Conservation (phyloP, 2,113 vertebrate genomes). For the Aptenodytes forsteri region DNA sequence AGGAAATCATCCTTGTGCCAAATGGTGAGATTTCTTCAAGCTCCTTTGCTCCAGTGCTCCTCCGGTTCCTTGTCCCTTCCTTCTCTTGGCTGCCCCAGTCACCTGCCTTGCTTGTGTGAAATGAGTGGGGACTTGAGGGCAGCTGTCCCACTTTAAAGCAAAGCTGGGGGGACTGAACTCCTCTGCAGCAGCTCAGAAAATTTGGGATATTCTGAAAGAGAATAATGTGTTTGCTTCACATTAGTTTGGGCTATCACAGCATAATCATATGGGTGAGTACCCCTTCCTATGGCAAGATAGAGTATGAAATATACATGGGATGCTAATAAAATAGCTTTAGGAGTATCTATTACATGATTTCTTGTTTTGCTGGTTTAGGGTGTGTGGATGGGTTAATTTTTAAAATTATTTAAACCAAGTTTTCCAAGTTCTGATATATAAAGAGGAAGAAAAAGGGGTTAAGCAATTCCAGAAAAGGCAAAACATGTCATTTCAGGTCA, state of each 20-base stretch:
- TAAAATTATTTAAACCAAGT: neutral
- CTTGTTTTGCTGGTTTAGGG: neutral
- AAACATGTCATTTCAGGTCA: neutral
- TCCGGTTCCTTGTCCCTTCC: neutral
- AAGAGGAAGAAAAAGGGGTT: neutral
- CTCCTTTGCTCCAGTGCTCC: neutral
- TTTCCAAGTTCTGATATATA: neutral
- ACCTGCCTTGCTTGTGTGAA: neutral
- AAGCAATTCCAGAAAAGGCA: neutral
- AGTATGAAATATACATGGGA: neutral
- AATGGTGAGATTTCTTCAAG: slow-evolving; percentile 15
- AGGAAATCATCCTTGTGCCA: slow-evolving; percentile 30
- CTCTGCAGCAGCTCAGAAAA: neutral
- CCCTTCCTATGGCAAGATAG: neutral
- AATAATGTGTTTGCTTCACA: neutral
- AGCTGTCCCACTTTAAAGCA: neutral
- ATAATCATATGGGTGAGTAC: neutral
- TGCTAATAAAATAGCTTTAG: neutral
- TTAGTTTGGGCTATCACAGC: neutral
- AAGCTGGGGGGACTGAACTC: neutral
- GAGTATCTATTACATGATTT: neutral
- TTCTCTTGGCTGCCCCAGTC: neutral
- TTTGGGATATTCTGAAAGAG: neutral
- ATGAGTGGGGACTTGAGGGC: neutral
- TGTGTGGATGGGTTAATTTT: neutral